Conservation (phyloP, 2,888 invertebrate genomes). For the Lacanobia oleracea region DNA sequence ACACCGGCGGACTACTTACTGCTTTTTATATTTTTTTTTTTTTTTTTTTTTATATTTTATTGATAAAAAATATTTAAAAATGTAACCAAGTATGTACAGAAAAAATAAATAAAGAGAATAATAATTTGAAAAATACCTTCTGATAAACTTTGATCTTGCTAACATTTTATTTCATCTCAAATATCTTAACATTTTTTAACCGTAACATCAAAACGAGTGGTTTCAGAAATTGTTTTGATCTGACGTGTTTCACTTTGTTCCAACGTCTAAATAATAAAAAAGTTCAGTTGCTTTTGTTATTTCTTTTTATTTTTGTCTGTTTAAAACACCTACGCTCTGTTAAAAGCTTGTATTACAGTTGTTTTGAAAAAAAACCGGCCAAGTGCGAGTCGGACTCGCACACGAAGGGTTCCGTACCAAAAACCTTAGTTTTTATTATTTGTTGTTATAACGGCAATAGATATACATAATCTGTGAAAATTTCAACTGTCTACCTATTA, state of each 20-base stretch:
- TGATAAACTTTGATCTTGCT: conserved; percentile 6
- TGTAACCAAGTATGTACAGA: too few species aligned
- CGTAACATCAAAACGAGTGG: conserved; percentile 2
- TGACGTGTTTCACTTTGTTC: conserved; percentile 4
- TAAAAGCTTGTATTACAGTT: conserved; percentile 4
- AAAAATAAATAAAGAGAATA: too few species aligned
- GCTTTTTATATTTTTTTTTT: too few species aligned
- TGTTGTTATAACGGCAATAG: too few species aligned
- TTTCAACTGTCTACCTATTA: too few species aligned
- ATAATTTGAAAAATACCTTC: neutral
- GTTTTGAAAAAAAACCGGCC: conserved; percentile 5
- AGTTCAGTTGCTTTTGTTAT: neutral
- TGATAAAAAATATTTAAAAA: too few species aligned
- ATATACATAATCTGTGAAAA: too few species aligned
- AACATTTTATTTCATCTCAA: conserved; percentile 10
- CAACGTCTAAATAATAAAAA: conserved; percentile 12
- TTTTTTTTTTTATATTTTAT: too few species aligned
- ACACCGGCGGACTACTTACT: too few species aligned
- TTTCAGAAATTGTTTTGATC: conserved; percentile 10
- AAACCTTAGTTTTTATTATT: too few species aligned
- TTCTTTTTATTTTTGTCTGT: neutral
- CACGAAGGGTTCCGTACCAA: too few species aligned
- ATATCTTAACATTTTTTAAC: neutral
- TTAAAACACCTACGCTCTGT: neutral
- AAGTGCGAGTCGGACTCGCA: too few species aligned